Conservation (phyloP, 1,140 invertebrate genomes). For the Aphelenchoides besseyi region DNA sequence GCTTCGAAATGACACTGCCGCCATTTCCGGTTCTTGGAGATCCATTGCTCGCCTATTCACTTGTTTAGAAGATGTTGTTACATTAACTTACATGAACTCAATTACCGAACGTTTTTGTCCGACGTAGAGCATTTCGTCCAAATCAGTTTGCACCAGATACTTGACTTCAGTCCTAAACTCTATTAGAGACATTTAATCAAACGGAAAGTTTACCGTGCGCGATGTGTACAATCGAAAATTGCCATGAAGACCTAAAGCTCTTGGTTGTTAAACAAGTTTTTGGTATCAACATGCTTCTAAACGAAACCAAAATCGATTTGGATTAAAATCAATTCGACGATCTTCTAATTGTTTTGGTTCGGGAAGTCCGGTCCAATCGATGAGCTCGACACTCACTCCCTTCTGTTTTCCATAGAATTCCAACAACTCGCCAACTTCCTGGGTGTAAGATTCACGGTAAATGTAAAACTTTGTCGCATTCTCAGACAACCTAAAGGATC, state of each 20-base stretch:
- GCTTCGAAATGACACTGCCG: slow-evolving; percentile 16
- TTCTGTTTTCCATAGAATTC: slow-evolving; percentile 6
- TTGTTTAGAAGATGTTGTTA: too few relatives aligned
- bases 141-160: slow-evolving; percentile 27
- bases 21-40: slow-evolving; percentile 16
- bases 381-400: slow-evolving; percentile 14
- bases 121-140: slow-evolving; percentile 30
- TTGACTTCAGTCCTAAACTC: slow-evolving; percentile 25
- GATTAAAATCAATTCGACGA: neutral
- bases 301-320: slow-evolving; percentile 20
- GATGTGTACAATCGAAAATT: slow-evolving; percentile 33
- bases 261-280: slow-evolving; percentile 7
- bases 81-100: slow-evolving; percentile 20
- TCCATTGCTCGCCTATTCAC: slow-evolving; percentile 13
- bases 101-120: slow-evolving; percentile 4
- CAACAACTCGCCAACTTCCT: slow-evolving; percentile 20
- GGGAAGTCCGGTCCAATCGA: slow-evolving; percentile 28
- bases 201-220: slow-evolving; percentile 11
- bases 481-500: slow-evolving; percentile 1
- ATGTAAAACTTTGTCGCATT: slow-evolving; percentile 34
- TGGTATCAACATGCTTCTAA: neutral
- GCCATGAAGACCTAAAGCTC: slow-evolving; percentile 25
- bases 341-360: neutral
- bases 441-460: slow-evolving; percentile 31
- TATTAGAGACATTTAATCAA: too few relatives aligned